phyloP scores from a whole-genome alignment of 1,140 invertebrate genomes.

The Drosophila neocordata region DNA sequence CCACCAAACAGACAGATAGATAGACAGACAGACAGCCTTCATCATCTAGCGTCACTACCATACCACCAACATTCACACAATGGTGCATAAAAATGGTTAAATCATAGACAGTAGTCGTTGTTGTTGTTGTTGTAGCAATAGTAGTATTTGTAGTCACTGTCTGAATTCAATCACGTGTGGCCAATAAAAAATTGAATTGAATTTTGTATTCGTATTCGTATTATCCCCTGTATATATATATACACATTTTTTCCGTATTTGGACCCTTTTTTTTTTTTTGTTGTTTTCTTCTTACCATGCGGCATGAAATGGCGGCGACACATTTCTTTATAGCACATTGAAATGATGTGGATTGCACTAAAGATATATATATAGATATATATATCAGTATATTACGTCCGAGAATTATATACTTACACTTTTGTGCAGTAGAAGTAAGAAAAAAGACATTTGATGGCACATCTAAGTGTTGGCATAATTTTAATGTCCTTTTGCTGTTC shows the following conservation, averaged over 20 bases:
- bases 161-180: conserved; percentile 72
- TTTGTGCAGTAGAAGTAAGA: background rate
- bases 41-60: background rate
- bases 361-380: no score
- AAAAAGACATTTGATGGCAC: conserved; percentile 8
- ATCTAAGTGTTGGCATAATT: conserved; percentile 9
- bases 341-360: background rate
- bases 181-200: conserved; percentile 73
- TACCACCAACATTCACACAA: conserved; percentile 9
- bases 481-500: conserved; percentile 48
- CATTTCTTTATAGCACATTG: conserved; percentile 3
- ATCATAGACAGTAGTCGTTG: conserved; percentile 59
- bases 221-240: background rate
- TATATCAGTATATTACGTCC: no score
- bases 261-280: conserved; percentile 1
- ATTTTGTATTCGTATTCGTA: conserved; percentile 23
- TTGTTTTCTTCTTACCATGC: conserved; percentile 26
- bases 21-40: background rate
- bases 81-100: conserved; percentile 55
- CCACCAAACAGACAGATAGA: background rate
- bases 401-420: no score
- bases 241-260: no score
- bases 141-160: background rate
- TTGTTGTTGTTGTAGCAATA: no score
- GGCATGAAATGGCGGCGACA: conserved; percentile 13